Percentiles rank a stretch among this genome's conserved stretches.
phyloP scores from a whole-genome alignment of 1,140 invertebrate genomes.

The Caenorhabditis elegans region DNA sequence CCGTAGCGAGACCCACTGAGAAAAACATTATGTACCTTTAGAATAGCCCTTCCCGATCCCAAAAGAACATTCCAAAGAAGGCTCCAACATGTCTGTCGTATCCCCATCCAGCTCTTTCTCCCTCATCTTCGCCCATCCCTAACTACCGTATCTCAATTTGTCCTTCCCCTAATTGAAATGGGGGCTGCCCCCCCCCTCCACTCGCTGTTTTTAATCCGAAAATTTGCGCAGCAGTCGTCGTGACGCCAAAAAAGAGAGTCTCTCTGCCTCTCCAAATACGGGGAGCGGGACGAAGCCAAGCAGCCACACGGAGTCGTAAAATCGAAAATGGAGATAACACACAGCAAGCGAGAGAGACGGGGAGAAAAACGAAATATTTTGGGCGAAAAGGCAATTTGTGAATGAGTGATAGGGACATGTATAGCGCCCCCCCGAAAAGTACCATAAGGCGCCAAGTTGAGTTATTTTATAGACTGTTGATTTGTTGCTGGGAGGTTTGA shows the following conservation, averaged over 20 bases:
- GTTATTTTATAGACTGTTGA: not conserved
- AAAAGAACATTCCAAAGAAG: too few species aligned
- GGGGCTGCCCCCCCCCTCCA: not conserved
- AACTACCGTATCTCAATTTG: not conserved
- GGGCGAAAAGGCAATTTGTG: not conserved
- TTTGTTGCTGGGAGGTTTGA: too few species aligned
- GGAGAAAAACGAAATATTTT: not conserved
- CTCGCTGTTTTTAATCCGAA: slow-evolving; percentile 21
- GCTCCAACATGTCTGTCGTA: too few species aligned
- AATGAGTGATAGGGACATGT: not conserved
- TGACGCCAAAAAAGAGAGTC: not conserved
- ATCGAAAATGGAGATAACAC: not conserved
- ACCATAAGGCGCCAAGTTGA: not conserved
- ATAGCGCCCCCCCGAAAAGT: too few species aligned
- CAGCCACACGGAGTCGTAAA: slow-evolving; percentile 14
- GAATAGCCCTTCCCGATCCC: too few species aligned
- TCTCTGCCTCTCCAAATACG: too few species aligned
- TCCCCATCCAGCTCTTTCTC: too few species aligned
- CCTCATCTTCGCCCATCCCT: too few species aligned
- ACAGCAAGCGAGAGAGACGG: not conserved
- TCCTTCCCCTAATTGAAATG: not conserved
- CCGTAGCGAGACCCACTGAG: too few species aligned
- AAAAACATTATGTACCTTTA: too few species aligned
- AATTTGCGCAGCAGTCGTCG: not conserved
- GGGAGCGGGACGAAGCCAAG: not conserved